A percentile compares a stretch with the other conserved stretches of the same genome.
These are phyloP conservation scores for Melitaea cinxia DNA, from an alignment of 1,140 invertebrate species.

Conservation along the genomic window DNA sequence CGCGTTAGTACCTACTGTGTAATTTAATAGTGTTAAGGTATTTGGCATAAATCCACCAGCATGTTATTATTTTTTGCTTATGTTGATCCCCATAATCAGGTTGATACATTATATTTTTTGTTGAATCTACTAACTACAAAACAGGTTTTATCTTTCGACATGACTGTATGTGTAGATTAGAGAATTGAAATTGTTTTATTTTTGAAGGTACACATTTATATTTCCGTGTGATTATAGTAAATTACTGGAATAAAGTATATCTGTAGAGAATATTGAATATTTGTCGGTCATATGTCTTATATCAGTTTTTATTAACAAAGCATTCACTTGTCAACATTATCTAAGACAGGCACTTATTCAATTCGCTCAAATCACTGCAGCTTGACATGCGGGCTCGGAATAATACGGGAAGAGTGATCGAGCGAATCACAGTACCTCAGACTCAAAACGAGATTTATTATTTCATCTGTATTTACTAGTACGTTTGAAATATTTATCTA, in stretches of 20 bases:
- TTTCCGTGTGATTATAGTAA: too few relatives aligned
- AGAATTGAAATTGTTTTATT: not conserved
- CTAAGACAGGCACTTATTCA: constrained; percentile 41
- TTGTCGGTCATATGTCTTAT: not conserved
- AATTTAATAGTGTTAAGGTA: constrained; percentile 8
- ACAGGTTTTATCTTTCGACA: not conserved
- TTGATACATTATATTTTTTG: constrained; percentile 2
- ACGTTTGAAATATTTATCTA: constrained; percentile 31
- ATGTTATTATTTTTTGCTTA: not conserved
- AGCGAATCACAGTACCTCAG: constrained; percentile 40
- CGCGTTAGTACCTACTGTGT: constrained; percentile 13
- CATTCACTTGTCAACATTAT: constrained; percentile 13
- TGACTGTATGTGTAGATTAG: not conserved
- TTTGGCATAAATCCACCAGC: constrained; percentile 1
- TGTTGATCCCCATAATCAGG: not conserved
- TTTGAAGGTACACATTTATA: too few relatives aligned
- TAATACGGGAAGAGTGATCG: constrained; percentile 43
- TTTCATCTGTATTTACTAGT: constrained; percentile 22
- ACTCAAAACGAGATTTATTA: constrained; percentile 40
- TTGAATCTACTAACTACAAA: not conserved
- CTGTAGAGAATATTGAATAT: not conserved
- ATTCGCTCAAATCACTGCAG: constrained; percentile 36
- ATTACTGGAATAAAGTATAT: not conserved
- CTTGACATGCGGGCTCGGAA: constrained; percentile 42
- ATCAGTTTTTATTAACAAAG: not conserved